phyloP scores from a whole-genome alignment of 2,797 vertebrate species.

The Microctenopoma stevenorrisi region DNA sequence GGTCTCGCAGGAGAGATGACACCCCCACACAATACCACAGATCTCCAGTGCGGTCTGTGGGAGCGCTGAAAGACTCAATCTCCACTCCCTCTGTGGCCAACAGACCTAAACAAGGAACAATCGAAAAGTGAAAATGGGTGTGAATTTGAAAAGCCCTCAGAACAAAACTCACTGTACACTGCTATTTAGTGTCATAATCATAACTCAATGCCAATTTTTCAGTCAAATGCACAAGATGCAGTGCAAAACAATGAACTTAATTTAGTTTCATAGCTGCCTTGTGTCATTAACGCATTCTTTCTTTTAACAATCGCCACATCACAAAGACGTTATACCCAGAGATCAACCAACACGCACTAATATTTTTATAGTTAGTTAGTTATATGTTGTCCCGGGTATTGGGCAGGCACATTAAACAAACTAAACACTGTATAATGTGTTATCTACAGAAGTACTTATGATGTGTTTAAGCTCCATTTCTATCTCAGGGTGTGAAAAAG shows the following conservation, averaged over 20 bases:
- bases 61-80: slow-evolving; percentile 89
- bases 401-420: no score
- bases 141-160: slow-evolving; percentile 4
- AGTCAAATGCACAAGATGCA: slow-evolving; percentile 1
- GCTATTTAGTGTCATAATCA: slow-evolving; percentile 21
- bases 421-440: no score
- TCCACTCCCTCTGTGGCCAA: slow-evolving; percentile 82
- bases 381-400: no score
- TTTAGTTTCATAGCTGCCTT: not conserved
- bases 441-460: no score
- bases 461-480: no score
- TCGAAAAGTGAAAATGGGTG: slow-evolving; percentile 13
- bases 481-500: no score
- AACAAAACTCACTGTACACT: not conserved
- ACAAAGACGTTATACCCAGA: no score
- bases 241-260: not conserved
- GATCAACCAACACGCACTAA: not conserved
- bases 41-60: slow-evolving; percentile 74
- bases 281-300: not conserved
- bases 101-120: slow-evolving; percentile 80
- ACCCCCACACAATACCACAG: slow-evolving; percentile 88
- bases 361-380: not conserved
- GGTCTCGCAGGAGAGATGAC: slow-evolving; percentile 81
- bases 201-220: slow-evolving; percentile 1
- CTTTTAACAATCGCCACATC: not conserved